phyloP scores from a whole-genome alignment of 2,797 vertebrate genomes.

The Serranus cabrilla region DNA sequence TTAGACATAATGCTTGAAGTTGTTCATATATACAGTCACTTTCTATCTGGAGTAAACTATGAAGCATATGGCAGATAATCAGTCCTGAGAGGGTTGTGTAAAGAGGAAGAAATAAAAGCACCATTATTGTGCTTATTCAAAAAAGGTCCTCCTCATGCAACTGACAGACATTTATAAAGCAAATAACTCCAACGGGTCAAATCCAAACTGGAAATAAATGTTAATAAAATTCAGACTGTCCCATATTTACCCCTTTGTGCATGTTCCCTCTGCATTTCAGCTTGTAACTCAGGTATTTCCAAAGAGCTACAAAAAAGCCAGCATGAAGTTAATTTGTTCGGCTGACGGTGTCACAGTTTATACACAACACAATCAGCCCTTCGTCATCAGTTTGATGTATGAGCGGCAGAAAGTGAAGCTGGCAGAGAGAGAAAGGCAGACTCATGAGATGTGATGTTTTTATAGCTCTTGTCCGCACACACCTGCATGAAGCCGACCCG shows the following conservation, averaged over 20 bases:
- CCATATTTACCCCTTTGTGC: background rate
- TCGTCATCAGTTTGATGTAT: background rate
- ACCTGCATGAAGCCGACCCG: slow-evolving; percentile 24
- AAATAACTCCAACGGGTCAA: background rate
- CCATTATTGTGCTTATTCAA: too few species aligned
- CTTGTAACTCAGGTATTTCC: background rate
- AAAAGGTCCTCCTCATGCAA: too few species aligned
- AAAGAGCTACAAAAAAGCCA: background rate
- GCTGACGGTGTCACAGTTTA: background rate
- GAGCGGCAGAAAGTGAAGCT: slow-evolving; percentile 7
- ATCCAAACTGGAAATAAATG: background rate
- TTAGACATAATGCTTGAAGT: too few species aligned
- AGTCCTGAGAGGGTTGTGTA: background rate
- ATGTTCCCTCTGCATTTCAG: background rate
- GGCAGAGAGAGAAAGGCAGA: background rate
- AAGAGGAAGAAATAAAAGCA: background rate
- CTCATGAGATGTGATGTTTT: slow-evolving; percentile 10
- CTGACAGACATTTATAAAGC: background rate
- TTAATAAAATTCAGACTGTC: background rate
- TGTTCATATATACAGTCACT: background rate
- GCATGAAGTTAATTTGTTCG: background rate
- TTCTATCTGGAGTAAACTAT: background rate
- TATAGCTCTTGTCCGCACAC: slow-evolving; percentile 6
- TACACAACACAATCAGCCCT: background rate
- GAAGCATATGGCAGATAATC: background rate